Evolutionary conservation across 1,140 invertebrate species (phyloP), one percentile per base, ranked within the genome.

Genomic region (Lasioglossum albipes): DNA sequence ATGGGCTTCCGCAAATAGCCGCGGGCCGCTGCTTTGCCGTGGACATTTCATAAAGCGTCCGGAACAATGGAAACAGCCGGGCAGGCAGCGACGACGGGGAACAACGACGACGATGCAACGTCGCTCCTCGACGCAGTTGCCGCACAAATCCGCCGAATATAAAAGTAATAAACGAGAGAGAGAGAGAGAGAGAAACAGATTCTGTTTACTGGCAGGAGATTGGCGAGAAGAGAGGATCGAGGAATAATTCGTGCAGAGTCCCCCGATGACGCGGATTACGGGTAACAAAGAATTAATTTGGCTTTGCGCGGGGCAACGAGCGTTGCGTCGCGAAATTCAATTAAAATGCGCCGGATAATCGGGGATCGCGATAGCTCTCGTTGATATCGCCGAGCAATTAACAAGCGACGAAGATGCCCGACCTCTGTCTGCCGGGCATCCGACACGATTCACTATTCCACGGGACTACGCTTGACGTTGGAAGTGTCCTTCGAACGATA

Each of bases 251-350:
- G 45, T 2, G 45, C 45, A 13, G 2, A 49, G 45, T 49, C 45
- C n/a, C 20, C 13, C 57, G 71, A 64, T 22, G 20, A 27, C n/a
- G 71, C 59, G 42, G 71, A 74, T 74, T 64, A 52, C 61, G 41
- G 27, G 18, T 45, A n/a, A 31, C 72, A 65, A 75, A 62, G 66
- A 69, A 69, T 77, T 76, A 42, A 68, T 22, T 68, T 61, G 42
- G 42, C 66, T 52, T 49, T 31, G 65, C 18, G 36, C 22, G n/a
- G n/a, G n/a, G n/a, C n/a, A n/a, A n/a, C n/a, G n/a, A n/a, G n/a
- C n/a, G n/a, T n/a, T n/a, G n/a, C n/a, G n/a, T n/a, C 13, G 59
- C 13, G 54, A 52, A 54, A 68, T 61, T 36, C 65, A 45, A 76
- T 69, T 61, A 76, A 69, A 61, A 76, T 7, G 16, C 16, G 31